Conservation (phyloP, 2,797 vertebrate species). For the Sparidentex hasta region DNA sequence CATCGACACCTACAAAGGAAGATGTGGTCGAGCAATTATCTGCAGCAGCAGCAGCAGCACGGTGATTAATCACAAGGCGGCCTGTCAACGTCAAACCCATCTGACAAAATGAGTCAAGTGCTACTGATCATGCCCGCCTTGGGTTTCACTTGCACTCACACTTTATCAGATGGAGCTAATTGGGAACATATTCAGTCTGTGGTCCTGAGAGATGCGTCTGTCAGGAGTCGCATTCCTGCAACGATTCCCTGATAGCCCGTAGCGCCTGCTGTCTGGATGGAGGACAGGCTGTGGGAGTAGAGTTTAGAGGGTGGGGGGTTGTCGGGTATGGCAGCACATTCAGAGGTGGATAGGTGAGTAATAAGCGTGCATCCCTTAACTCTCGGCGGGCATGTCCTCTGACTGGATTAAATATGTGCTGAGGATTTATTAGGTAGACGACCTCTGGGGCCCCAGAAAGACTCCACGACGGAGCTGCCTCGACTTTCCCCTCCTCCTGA, state of each 20-base stretch:
- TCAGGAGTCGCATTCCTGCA: constrained; percentile 84
- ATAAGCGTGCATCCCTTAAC: constrained; percentile 76
- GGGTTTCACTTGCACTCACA: constrained; percentile 83
- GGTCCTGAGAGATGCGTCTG: constrained; percentile 82
- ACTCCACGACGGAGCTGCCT: constrained; percentile 36
- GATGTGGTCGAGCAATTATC: constrained; percentile 80
- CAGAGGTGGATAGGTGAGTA: constrained; percentile 72
- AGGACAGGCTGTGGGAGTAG: constrained; percentile 63
- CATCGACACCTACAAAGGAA: constrained; percentile 76
- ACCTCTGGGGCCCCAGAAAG: constrained; percentile 53
- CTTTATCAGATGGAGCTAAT: constrained; percentile 86
- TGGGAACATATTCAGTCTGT: constrained; percentile 82
- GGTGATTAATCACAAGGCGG: constrained; percentile 73
- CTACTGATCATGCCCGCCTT: constrained; percentile 81
- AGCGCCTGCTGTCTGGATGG: constrained; percentile 77
- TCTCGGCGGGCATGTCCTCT: constrained; percentile 57
- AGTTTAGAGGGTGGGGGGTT: constrained; percentile 31
- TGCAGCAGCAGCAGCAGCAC: constrained; percentile 49
- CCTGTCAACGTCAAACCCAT: constrained; percentile 76
- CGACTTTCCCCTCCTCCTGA: constrained; percentile 29
- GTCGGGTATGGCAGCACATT: constrained; percentile 51
- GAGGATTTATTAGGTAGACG: constrained; percentile 73
- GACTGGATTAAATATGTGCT: constrained; percentile 78
- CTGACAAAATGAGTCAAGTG: constrained; percentile 76
- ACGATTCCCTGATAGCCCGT: constrained; percentile 79